phyloP scores from a whole-genome alignment of 2,888 invertebrate genomes.

The Pristionchus entomophagus region DNA sequence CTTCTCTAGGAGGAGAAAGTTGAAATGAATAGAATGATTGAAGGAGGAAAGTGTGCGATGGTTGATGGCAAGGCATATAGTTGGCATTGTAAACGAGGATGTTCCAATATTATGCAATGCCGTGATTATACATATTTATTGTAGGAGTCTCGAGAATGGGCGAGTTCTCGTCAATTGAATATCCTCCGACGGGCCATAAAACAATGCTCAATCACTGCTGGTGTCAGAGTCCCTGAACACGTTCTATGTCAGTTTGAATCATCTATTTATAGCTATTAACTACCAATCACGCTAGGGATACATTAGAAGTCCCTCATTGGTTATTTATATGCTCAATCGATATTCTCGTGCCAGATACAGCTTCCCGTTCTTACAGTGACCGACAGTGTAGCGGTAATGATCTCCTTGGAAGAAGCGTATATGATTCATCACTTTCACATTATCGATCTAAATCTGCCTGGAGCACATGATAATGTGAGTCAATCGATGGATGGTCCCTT shows the following conservation, averaged over 20 bases:
- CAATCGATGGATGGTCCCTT: too few relatives aligned
- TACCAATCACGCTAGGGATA: neutral
- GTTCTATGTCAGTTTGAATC: neutral
- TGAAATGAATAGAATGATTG: too few relatives aligned
- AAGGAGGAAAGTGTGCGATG: neutral
- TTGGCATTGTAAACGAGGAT: too few relatives aligned
- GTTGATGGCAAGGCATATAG: too few relatives aligned
- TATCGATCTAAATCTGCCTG: neutral
- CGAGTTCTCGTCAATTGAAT: neutral
- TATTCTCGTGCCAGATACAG: too few relatives aligned
- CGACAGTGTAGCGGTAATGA: neutral
- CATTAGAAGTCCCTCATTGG: neutral
- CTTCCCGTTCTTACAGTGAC: neutral
- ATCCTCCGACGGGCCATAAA: neutral
- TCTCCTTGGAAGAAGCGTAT: neutral
- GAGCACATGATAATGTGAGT: neutral
- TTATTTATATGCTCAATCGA: neutral
- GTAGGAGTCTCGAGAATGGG: neutral
- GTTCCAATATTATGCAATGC: too few relatives aligned
- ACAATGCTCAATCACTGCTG: neutral
- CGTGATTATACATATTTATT: too few relatives aligned
- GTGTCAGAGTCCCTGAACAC: neutral
- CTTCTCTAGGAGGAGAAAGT: too few relatives aligned
- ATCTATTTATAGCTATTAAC: neutral
- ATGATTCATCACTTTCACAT: neutral